Conservation (phyloP, 2,888 invertebrate genomes). For the Torymus auratus region DNA sequence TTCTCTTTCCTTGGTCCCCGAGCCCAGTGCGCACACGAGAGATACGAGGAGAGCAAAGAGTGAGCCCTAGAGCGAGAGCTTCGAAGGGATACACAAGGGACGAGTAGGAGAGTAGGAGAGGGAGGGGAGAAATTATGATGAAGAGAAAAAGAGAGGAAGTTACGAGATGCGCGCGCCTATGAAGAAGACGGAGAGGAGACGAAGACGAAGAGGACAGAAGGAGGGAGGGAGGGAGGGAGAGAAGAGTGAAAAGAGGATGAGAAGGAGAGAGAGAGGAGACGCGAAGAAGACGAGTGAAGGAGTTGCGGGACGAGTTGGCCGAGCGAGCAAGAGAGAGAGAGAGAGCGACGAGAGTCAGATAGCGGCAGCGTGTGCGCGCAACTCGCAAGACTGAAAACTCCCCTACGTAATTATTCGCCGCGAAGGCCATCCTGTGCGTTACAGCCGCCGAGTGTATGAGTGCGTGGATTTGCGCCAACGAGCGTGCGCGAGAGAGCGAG, state of each 20-base stretch:
- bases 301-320: conserved; percentile 47
- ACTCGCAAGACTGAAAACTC: conserved; percentile 65
- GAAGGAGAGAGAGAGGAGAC: conserved; percentile 2
- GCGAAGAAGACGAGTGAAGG: conserved; percentile 29
- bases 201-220: background rate
- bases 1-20: conserved; percentile 11
- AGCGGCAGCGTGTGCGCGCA: conserved; percentile 1
- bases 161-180: conserved; percentile 3
- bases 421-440: conserved; percentile 72
- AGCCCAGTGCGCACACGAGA: background rate
- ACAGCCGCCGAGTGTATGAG: conserved; percentile 57
- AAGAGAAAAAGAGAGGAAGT: conserved; percentile 24
- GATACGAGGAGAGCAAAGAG: background rate
- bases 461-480: conserved; percentile 38
- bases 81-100: conserved; percentile 10
- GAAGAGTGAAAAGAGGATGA: background rate
- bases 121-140: conserved; percentile 42
- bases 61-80: conserved; percentile 18
- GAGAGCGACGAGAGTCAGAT: conserved; percentile 36
- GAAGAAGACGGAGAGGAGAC: conserved; percentile 8
- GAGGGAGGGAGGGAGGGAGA: background rate
- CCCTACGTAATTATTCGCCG: conserved; percentile 71
- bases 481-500: background rate
- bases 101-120: background rate
- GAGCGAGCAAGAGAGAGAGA: background rate